phyloP scores from a whole-genome alignment of 2,888 invertebrate species.

The Blastobasis lacticolella region DNA sequence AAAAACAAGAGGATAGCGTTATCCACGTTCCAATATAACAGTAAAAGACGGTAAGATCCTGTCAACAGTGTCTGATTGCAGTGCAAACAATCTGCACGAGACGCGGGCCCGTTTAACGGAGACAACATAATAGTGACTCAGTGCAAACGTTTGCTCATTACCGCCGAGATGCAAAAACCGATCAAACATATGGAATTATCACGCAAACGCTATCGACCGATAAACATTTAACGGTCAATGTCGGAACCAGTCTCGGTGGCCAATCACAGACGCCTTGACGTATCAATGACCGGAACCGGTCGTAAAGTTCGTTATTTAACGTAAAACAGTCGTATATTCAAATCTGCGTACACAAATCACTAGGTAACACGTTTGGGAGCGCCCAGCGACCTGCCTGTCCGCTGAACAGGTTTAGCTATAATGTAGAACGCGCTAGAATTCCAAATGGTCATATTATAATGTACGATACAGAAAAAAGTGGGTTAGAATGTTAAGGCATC shows the following conservation, averaged over 20 bases:
- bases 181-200: constrained; percentile 38
- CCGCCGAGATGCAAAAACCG: constrained; percentile 33
- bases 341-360: constrained; percentile 36
- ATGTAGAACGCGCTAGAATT: constrained; percentile 30
- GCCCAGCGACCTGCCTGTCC: constrained; percentile 10
- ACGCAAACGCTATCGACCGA: constrained; percentile 34
- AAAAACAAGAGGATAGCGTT: no score
- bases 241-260: constrained; percentile 36
- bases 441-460: constrained; percentile 21
- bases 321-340: constrained; percentile 27
- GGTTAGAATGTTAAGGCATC: constrained; percentile 32
- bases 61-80: constrained; percentile 8
- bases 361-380: constrained; percentile 18
- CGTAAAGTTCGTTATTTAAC: constrained; percentile 20
- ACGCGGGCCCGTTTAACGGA: constrained; percentile 6
- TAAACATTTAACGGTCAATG: constrained; percentile 51
- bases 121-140: constrained; percentile 12
- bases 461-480: constrained; percentile 32
- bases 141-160: constrained; percentile 40
- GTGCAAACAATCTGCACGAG: constrained; percentile 6
- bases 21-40: no score
- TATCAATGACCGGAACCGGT: constrained; percentile 38
- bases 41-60: not conserved
- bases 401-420: constrained; percentile 23
- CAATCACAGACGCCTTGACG: constrained; percentile 26